phyloP scores from a whole-genome alignment of 2,797 vertebrate species.

The Argyrosomus regius region DNA sequence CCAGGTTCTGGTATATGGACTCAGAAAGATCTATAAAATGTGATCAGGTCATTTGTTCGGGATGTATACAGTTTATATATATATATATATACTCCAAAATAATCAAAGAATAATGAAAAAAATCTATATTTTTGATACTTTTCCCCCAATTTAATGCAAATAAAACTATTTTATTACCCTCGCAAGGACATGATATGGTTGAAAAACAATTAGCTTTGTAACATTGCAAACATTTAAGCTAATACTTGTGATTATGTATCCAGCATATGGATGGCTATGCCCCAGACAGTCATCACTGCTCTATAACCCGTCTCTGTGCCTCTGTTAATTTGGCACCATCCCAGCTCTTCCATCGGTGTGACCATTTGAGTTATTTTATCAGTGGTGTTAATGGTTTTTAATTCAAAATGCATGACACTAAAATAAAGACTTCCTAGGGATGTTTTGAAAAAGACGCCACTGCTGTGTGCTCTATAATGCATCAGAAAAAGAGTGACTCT shows the following conservation, averaged over 20 bases:
- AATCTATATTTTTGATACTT: not conserved
- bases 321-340: not conserved
- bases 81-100: too few relatives aligned
- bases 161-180: not conserved
- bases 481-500: constrained; percentile 21
- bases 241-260: not conserved
- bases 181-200: not conserved
- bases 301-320: too few relatives aligned
- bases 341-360: not conserved
- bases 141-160: not conserved
- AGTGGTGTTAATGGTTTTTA: not conserved
- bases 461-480: not conserved
- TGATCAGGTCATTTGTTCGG: not conserved
- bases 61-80: not conserved
- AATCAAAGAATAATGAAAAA: not conserved
- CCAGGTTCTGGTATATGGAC: not conserved
- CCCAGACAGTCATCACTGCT: not conserved
- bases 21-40: not conserved
- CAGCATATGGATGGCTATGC: not conserved
- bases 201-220: not conserved
- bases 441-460: not conserved
- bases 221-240: not conserved
- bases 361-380: not conserved
- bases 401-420: constrained; percentile 19
- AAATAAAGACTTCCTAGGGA: not conserved